These are phyloP conservation scores for Ahaetulla prasina DNA, from an alignment of 2,113 vertebrate species.

Conservation along the genomic window DNA sequence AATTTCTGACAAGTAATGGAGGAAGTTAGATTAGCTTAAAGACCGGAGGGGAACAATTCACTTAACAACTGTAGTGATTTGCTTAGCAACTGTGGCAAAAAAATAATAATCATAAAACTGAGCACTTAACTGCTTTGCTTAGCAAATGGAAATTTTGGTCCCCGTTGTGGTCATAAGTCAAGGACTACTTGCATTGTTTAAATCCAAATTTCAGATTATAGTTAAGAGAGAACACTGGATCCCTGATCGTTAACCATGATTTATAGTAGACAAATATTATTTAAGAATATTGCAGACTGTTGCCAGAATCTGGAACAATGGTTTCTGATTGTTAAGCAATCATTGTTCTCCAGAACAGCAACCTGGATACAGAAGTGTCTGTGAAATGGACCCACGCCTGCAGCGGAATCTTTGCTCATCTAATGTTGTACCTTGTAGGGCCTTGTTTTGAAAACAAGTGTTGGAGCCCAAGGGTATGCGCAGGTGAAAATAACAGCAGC, in stretches of 20 bases:
- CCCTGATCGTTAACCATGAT: background rate
- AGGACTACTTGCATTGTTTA: background rate
- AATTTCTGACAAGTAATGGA: too few species aligned
- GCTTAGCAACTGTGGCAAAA: background rate
- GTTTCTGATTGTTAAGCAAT: background rate
- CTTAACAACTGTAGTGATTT: background rate
- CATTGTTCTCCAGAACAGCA: background rate
- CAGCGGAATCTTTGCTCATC: background rate
- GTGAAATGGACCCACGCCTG: background rate
- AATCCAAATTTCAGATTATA: background rate
- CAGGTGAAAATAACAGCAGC: background rate
- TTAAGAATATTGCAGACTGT: background rate
- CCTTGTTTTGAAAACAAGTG: background rate
- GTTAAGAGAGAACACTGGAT: background rate
- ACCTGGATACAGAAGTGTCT: background rate
- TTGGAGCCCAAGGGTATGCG: background rate
- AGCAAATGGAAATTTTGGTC: background rate
- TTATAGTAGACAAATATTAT: background rate
- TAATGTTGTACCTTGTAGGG: background rate
- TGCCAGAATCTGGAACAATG: background rate
- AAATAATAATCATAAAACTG: background rate
- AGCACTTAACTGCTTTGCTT: background rate
- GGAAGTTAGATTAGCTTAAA: background rate
- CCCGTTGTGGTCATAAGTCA: background rate
- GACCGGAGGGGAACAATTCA: background rate